These are phyloP conservation scores for Theonella swinhoei DNA, from an alignment of 37 sponge, comb jelly and placozoan species.

Conservation along the genomic window DNA sequence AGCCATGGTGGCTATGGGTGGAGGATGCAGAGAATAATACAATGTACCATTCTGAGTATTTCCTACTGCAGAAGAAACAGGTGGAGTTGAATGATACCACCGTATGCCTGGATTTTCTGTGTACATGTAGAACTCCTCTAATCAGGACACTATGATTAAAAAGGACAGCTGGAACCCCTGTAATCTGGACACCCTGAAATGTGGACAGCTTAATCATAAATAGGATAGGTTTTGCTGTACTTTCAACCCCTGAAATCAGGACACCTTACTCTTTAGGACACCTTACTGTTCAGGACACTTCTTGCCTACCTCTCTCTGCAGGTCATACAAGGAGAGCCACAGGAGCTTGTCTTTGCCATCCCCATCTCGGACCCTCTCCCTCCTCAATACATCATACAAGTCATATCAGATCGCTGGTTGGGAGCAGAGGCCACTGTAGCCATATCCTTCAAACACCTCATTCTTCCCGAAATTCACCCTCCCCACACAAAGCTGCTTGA, in stretches of 20 bases:
- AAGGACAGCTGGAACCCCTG: too few relatives aligned
- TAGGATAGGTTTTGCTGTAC: too few relatives aligned
- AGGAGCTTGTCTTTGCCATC: conserved; percentile 90
- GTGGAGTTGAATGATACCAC: too few relatives aligned
- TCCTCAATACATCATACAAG: conserved; percentile 83
- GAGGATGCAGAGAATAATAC: conserved; percentile 90
- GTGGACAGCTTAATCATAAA: too few relatives aligned
- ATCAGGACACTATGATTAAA: too few relatives aligned
- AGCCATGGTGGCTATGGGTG: conserved; percentile 99
- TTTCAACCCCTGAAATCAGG: too few relatives aligned
- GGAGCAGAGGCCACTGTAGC: conserved; percentile 80
- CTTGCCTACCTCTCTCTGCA: conserved; percentile 2
- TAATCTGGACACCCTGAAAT: too few relatives aligned
- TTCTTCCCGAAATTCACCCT: conserved; percentile 91
- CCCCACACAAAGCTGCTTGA: conserved; percentile 98
- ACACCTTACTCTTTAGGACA: too few relatives aligned
- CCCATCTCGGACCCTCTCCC: conserved; percentile 93
- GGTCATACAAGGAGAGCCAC: conserved; percentile 73
- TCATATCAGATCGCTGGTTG: conserved; percentile 94
- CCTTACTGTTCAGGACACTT: too few relatives aligned
- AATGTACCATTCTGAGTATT: conserved; percentile 95
- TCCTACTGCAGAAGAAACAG: conserved; percentile 90
- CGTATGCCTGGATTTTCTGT: too few relatives aligned
- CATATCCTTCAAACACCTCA: conserved; percentile 91
- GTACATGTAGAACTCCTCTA: too few relatives aligned